phyloP scores from a whole-genome alignment of 1,140 invertebrate species.

The Episyrphus balteatus region DNA sequence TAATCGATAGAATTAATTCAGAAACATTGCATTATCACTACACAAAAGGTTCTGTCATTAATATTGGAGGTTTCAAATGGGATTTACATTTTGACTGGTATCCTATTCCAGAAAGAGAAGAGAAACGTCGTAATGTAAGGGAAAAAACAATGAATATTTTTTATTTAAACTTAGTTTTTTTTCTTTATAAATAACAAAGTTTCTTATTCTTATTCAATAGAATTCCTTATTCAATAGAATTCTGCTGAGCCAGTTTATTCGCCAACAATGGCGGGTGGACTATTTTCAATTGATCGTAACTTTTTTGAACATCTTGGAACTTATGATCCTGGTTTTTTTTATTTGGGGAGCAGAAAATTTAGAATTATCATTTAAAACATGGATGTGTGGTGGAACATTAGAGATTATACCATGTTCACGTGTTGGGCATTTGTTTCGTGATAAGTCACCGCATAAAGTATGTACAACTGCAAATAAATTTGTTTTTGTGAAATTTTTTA shows the following conservation, averaged over 20 bases:
- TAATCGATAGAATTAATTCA: slow-evolving; percentile 90
- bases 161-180: neutral
- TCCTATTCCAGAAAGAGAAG: slow-evolving; percentile 84
- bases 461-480: neutral
- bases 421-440: slow-evolving; percentile 96
- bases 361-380: slow-evolving; percentile 91
- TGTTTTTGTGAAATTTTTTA: too few relatives aligned
- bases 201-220: too few relatives aligned
- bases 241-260: slow-evolving; percentile 87
- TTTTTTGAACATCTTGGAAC: slow-evolving; percentile 92
- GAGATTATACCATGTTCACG: slow-evolving; percentile 98
- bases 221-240: slow-evolving; percentile 46
- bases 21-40: slow-evolving; percentile 81
- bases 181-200: too few relatives aligned
- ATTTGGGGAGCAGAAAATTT: slow-evolving; percentile 98
- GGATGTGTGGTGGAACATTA: slow-evolving; percentile 78
- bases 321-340: slow-evolving; percentile 96
- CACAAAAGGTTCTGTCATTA: slow-evolving; percentile 71
- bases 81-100: slow-evolving; percentile 95
- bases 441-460: slow-evolving; percentile 75
- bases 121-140: slow-evolving; percentile 58
- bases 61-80: slow-evolving; percentile 97
- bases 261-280: slow-evolving; percentile 87
- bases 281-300: slow-evolving; percentile 55
- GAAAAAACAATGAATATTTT: slow-evolving; percentile 1